Base-by-base conservation (phyloP, 2,888 invertebrate genomes). In the Zhuqinia jingwanae region DNA sequence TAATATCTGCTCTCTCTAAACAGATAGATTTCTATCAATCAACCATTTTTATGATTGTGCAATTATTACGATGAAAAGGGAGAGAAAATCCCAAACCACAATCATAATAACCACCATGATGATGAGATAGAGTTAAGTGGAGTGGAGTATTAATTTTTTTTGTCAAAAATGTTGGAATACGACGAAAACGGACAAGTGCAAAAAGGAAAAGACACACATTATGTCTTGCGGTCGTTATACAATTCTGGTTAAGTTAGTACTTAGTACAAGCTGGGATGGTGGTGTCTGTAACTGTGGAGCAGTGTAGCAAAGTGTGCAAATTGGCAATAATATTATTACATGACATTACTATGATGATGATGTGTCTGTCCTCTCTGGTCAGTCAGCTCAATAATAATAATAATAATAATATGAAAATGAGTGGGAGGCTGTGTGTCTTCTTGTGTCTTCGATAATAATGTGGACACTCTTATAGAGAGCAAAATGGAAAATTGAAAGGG, bases 11-110 rank as follows among this genome's bases (percentile, higher is more conserved):
- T n/a, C 13, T 50, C n/a, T 15, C 2, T 13, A n/a, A 50, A 50
- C 50, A 50, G 50, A n/a, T n/a, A 22, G 68, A 45, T 45, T 42
- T 11, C 68, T 47, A 68, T 70, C 27, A 70, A 45, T 47, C 47
- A 22, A 20, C 25, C 11, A 70, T 47, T 47, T 70, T 70, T 68
- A 42, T 65, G 42, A 25, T 58, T 22, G 13, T 25, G 47, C 25
- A 50, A 70, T 25, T 22, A 68, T 68, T 45, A 45, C 68, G 25
- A 68, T 22, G 42, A 68, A 68, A 42, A 45, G 68, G 68, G 42
- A 27, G 45, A 60, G 25, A 25, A 68, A 68, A 68, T 22, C 13
- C 68, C 68, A 42, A 68, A 68, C 68, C 68, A 45, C 68, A 22
- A 65, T 36, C 36, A 8, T 36, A 36, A 8, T 36, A 53, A 53